Evolutionary conservation across 1,140 invertebrate species (phyloP), one percentile per base, ranked within the genome.

Genomic region (Heliconius eleuchia): DNA sequence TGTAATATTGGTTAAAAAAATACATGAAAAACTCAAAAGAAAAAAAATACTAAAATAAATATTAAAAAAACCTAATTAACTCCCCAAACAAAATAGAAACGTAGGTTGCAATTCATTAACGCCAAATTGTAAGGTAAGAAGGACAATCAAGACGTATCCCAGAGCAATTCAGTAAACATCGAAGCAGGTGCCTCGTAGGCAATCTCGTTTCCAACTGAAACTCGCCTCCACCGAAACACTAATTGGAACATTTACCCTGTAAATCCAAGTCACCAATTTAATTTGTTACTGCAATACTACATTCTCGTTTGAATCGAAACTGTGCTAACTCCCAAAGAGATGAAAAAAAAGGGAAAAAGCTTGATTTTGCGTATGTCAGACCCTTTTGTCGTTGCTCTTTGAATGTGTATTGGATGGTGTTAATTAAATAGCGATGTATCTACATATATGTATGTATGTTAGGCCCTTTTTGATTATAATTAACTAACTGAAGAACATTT

Each of bases 161-260:
- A 30, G 73, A 74, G 34, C 80, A 74, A 79, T 82, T 79, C 66
- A 82, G 77, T 76, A 79, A 82, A 82, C 80, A 82, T 82, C 77
- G 80, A 79, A 82, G 82, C 89, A 89, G 88, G 89, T 91, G 90
- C 82, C 83, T 81, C 79, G 72, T 84, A 85, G 87, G 87, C 91
- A 89, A 91, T 90, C 87, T 86, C 88, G 88, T 90, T 90, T 87
- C 85, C 86, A 83, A 80, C 50, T 75, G 81, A 78, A 85, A 85
- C 71, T 78, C 73, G 80, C 83, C 85, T 86, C 85, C 86, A 86
- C 84, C 87, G 89, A 87, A 89, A 91, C 90, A 92, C 90, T 92
- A 92, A 92, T 92, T 92, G 91, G 88, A 84, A 85, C 89, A 89
- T 91, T 92, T 89, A 85, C 90, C 86, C 89, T 88, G 86, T 88